phyloP scores from a whole-genome alignment of 2,888 invertebrate genomes.

The Dusona sp. region DNA sequence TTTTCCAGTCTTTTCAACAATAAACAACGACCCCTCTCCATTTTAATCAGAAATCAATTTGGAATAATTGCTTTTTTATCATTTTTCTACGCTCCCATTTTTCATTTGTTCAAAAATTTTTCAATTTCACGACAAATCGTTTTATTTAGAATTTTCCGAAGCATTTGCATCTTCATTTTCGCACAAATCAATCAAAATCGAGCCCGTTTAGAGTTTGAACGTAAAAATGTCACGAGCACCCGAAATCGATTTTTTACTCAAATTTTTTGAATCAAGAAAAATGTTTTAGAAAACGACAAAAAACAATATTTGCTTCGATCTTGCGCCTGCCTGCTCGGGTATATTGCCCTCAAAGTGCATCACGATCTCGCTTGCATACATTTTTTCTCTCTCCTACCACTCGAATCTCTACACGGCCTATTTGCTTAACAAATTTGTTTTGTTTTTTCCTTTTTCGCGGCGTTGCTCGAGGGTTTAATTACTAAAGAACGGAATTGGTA shows the following conservation, averaged over 20 bases:
- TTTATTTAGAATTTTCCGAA: not conserved
- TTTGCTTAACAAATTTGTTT: slow-evolving; percentile 66
- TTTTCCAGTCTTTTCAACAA: not conserved
- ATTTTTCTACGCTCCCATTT: not conserved
- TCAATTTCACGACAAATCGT: not conserved
- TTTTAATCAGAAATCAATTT: not conserved
- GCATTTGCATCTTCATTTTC: not conserved
- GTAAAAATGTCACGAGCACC: not conserved
- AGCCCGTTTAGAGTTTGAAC: not conserved
- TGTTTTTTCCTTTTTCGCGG: slow-evolving; percentile 43
- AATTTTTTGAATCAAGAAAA: not conserved
- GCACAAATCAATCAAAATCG: not conserved
- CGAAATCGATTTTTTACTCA: not conserved
- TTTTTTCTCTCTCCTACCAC: slow-evolving; percentile 20
- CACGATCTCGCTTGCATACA: not conserved
- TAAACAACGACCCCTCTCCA: not conserved
- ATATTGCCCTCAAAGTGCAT: slow-evolving; percentile 20
- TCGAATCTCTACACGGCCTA: slow-evolving; percentile 55
- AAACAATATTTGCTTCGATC: not conserved
- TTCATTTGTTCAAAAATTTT: not conserved
- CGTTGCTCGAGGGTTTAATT: slow-evolving; percentile 65
- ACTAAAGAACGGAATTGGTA: slow-evolving; percentile 68
- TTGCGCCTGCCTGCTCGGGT: no score
- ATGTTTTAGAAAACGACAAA: not conserved
- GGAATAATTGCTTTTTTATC: not conserved